Conservation (phyloP, 2,113 vertebrate genomes). For the Maccullochella peelii region DNA sequence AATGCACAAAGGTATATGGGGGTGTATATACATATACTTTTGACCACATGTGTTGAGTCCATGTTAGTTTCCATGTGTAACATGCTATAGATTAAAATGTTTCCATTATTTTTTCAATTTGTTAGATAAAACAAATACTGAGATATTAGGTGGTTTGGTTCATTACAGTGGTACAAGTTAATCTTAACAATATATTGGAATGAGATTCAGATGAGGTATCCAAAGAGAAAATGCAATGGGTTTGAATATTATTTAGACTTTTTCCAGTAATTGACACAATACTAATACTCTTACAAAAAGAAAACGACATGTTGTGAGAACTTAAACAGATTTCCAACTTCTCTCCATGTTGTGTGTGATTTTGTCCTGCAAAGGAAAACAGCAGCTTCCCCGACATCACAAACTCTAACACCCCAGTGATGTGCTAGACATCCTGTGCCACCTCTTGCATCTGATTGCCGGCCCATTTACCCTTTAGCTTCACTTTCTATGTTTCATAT, state of each 20-base stretch:
- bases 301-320: background rate
- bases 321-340: background rate
- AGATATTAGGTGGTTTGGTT: background rate
- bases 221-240: background rate
- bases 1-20: background rate
- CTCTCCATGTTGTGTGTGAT: background rate
- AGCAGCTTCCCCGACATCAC: background rate
- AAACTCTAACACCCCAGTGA: background rate
- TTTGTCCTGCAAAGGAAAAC: background rate
- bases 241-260: background rate
- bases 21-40: background rate
- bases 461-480: conserved; percentile 1
- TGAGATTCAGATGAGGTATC: conserved; percentile 1
- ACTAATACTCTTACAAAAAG: background rate
- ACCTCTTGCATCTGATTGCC: conserved; percentile 18
- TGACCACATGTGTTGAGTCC: background rate
- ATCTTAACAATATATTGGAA: background rate
- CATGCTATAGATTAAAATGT: background rate
- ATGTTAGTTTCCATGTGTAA: background rate
- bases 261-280: background rate
- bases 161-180: background rate
- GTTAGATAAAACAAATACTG: background rate
- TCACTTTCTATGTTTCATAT: background rate
- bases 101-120: too few species aligned
- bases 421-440: background rate